Evolutionary conservation across 2,113 vertebrate species (phyloP), one percentile per base, ranked within the genome.

Genomic region (Toxotes chatareus): DNA sequence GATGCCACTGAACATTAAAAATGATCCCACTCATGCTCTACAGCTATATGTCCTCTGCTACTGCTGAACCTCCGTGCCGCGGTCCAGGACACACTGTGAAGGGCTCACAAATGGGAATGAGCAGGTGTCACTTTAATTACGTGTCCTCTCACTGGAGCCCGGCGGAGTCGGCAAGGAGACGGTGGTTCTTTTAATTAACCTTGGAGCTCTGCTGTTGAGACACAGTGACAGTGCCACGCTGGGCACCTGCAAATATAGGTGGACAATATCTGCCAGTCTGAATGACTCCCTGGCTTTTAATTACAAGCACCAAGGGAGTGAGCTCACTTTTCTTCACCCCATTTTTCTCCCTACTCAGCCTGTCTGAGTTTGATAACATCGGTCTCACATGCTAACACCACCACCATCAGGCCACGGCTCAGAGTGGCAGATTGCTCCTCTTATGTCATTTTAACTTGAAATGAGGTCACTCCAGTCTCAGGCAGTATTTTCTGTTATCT

Each of bases 111-210:
- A 89, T 88, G 87, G 81, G 86, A 92, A 84, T n/a, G 85, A 93
- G 86, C 91, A 91, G 87, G 91, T 95, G 94, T 92, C 91, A 92
- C 89, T 94, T 95, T 94, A 92, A 95, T 94, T 91, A 94, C 63
- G 63, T 82, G 73, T 83, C 71, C 76, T 86, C 86, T 80, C 21
- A 57, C 87, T 83, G 68, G 76, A 89, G 69, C 63, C 72, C 32
- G 21, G 53, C 59, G 44, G 76, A 60, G 71, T 56, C 32, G 42
- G 82, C 75, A 73, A 36, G 66, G 81, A 88, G 80, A 85, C 27
- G 21, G 79, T 27, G 79, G 64, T 87, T 91, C 88, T 85, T 80
- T 93, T 94, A 94, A 94, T 95, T 93, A 94, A 93, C 93, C 91
- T 87, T 40, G 49, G 82, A 69, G 79, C 87, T 88, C 46, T 66